Evolutionary conservation across 1,140 invertebrate genomes (phyloP), one percentile per base, ranked within the genome.

Genomic region (Drosophila truncata): DNA sequence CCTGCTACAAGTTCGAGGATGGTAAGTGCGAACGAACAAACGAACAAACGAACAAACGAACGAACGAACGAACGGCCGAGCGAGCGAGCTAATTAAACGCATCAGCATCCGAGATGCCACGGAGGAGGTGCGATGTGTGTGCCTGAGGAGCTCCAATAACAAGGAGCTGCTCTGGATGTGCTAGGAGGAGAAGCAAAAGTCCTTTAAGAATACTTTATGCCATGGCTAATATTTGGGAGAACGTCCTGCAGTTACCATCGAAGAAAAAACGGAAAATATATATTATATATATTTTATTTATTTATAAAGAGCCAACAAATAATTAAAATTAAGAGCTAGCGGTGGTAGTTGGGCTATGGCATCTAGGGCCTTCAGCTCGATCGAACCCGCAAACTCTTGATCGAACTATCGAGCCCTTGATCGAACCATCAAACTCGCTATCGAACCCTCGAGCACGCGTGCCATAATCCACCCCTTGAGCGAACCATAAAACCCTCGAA

Each of bases 1-100:
- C 97, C 1, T 98, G 97, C 93, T 98, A 98, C 94, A 96, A 97
- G 93, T 97, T 98, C 92, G 97, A 98, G 92, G 97, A 98, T 93
- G 97, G 94, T 95, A 93, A 91, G 92, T 93, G 67, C 62, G 65
- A 86, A 54, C 57, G 72, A 82, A 75, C 76, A 73, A 67, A 23
- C 63, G 46, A 66, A 33, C 59, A n/a, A n/a, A n/a, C n/a, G 66
- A 59, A 50, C 76, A 78, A 78, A 78, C n/a, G n/a, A n/a, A n/a
- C n/a, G n/a, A n/a, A n/a, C 62, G 65, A 86, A 54, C 57, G 72
- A 82, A 75, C 76, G 78, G 73, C 25, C 63, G 46, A 66, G 39
- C 59, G 46, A 66, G 39, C 59, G 66, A 59, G 57, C 76, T 78
- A 78, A 78, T 78, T 78, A 78, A 79, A 78, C 65, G 74, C 81